Base-by-base conservation (phyloP, 2,797 vertebrate genomes). In the Phaenicophaeus curvirostris region DNA sequence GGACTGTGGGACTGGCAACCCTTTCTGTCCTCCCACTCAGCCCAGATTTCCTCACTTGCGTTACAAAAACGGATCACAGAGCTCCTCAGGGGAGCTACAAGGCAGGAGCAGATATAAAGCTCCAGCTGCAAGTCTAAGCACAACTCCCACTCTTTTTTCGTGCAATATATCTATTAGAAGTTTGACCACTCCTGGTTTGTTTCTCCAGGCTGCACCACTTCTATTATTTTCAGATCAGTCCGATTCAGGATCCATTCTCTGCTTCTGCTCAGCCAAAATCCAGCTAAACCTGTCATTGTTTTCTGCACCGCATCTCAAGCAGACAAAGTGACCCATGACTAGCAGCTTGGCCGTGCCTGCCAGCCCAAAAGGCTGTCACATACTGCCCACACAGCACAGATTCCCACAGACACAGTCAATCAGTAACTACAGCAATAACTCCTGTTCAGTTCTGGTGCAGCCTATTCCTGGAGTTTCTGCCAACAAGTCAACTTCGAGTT, bases 101-200 rank as follows among this genome's bases (percentile, higher is more conserved):
- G 28, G 62, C 25, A 87, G 28, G 13, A 12, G 2, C 19, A 89
- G 54, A 86, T 85, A 88, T 7, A 85, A 76, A 87, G 33, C 33
- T 93, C 61, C 77, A 92, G 87, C 63, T 92, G 81, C 74, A 89
- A 89, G 51, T 51, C 48, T 33, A 5, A 90, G 71, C 59, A 80
- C 51, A 85, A 48, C 63, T 90, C 69, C 59, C 66, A 87, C 58
- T 61, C 5, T 50, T 54, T 71, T 82, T 27, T 44, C 13, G 48
- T 11, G 3, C 50, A 48, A 28, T 31, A 0, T 15, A 58, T 51
- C 30, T 84, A 31, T 28, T 4, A 61, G 53, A 78, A 89, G 42
- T 73, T 53, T 73, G 69, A 59, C 55, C 4, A 1, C 54, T 58
- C 35, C 77, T 58, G 5, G 24, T 62, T 65, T 57, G 7, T 67